Evolutionary conservation across 2,888 invertebrate species (phyloP), one percentile per base, ranked within the genome.

Genomic region (Ptycholaimellus sp.): DNA sequence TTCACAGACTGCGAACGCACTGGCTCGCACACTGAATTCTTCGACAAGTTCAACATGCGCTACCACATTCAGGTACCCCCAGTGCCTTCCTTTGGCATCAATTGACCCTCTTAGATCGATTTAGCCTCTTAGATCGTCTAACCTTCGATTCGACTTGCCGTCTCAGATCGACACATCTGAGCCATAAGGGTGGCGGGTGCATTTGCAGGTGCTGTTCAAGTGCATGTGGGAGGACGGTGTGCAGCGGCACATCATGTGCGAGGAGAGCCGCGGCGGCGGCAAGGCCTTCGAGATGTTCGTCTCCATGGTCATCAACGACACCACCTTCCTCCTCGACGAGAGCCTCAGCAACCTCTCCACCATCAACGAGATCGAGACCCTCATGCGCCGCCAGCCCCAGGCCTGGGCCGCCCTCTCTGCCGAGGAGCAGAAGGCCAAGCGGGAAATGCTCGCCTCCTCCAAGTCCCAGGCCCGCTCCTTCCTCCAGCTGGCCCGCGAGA

Each of bases 31-130:
- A 83, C 82, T 25, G 96, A 96, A 65, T 96, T 96, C 65, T 96
- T 90, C 57, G 93, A 93, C 64, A 96, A 96, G 65, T 96, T 96
- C 63, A 82, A 83, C 11, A 93, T 96, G 51, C 72, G 96, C 40
- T 87, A 87, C 66, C 87, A 90, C 59, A 87, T 96, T 59, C 87
- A 87, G 62, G 73, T 33, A 6, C 6, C 14, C 6, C 6, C 14
- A n/a, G 14, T 9, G 30, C 14, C 6, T 13, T 14, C 14, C 6
- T 14, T n/a, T n/a, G n/a, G n/a, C n/a, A n/a, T n/a, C n/a, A n/a
- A n/a, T n/a, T n/a, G n/a, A n/a, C n/a, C n/a, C n/a, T n/a, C n/a
- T n/a, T n/a, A n/a, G n/a, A n/a, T n/a, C n/a, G n/a, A n/a, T n/a
- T n/a, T n/a, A n/a, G n/a, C n/a, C n/a, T n/a, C n/a, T n/a, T n/a